These are phyloP conservation scores for Rallus limicola DNA, from an alignment of 2,113 vertebrate species.

Conservation along the genomic window DNA sequence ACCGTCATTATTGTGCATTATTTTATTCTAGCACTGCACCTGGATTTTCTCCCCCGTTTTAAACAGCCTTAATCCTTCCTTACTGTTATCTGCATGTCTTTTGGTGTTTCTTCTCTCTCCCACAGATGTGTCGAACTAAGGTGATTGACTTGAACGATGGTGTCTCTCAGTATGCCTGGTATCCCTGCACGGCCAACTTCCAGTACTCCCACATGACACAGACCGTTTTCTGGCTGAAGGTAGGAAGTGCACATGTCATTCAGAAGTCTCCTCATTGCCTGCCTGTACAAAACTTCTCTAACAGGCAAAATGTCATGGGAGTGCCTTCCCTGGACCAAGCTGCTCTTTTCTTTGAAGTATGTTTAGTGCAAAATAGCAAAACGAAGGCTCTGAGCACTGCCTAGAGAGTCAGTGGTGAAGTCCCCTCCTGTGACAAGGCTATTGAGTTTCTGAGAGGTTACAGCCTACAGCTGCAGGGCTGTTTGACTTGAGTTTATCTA, in stretches of 20 bases:
- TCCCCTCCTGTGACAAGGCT: background rate
- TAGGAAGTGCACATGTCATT: slow-evolving; percentile 53
- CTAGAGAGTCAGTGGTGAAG: background rate
- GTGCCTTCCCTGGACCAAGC: background rate
- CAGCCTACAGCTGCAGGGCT: background rate
- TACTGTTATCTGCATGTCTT: rapidly evolving
- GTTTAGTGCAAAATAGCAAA: slow-evolving; percentile 2
- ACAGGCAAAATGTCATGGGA: background rate
- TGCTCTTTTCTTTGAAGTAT: background rate
- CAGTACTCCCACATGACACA: slow-evolving; percentile 76
- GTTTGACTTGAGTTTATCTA: background rate
- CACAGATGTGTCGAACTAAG: slow-evolving; percentile 91
- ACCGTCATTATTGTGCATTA: rapidly evolving
- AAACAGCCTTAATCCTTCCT: background rate
- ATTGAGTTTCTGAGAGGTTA: slow-evolving; percentile 40
- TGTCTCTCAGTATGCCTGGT: slow-evolving; percentile 94
- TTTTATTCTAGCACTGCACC: background rate
- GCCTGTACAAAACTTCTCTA: background rate
- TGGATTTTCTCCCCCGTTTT: background rate
- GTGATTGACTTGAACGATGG: slow-evolving; percentile 90
- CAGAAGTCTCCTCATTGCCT: background rate
- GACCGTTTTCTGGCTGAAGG: slow-evolving; percentile 88
- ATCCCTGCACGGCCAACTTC: slow-evolving; percentile 87
- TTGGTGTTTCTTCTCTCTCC: background rate
- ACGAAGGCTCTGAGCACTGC: background rate